Evolutionary conservation across 2,888 invertebrate species (phyloP), one percentile per base, ranked within the genome.

Genomic region (Gibbula magus): DNA sequence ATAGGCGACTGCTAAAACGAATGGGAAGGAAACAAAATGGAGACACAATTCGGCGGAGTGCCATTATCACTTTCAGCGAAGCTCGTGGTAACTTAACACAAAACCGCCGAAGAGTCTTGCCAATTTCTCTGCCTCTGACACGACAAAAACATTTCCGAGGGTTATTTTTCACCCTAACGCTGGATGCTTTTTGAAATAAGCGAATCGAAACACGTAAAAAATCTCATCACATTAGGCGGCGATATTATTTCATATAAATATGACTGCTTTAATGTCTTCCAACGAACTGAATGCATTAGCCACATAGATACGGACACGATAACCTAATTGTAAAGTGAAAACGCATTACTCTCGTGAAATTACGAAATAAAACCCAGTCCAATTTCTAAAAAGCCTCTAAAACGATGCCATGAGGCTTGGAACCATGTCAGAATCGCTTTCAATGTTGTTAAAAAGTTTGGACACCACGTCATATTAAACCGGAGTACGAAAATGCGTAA

Each of bases 351-450:
- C 25, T 61, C 16, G 25, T 61, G 29, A 22, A 25, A 61, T 61
- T 61, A 61, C 29, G 61, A 61, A 61, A 61, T 61, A 61, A 25
- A 61, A 29, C 61, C 29, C 61, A 2, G 5, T 61, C 61, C 61
- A 61, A 61, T 61, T 29, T 61, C 61, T 61, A 61, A 61, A 61
- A 61, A 61, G 61, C 29, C 29, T 61, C 61, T 61, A 29, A 61
- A 61, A 61, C 18, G 61, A 16, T 18, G 29, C 61, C 1, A 22
- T 4, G 29, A 61, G 22, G 29, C 61, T 45, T 45, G 45, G 45
- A 45, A 45, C 45, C 45, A 16, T 61, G 61, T 61, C 61, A 61
- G 61, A 61, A 29, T 22, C 16, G 61, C 25, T 29, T 20, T 29
- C 29, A 29, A 61, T 61, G 61, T 25, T 61, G 4, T 29, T 29